These are phyloP conservation scores for Eubasilissa regina DNA, from an alignment of 1,140 invertebrate genomes.

Conservation along the genomic window DNA sequence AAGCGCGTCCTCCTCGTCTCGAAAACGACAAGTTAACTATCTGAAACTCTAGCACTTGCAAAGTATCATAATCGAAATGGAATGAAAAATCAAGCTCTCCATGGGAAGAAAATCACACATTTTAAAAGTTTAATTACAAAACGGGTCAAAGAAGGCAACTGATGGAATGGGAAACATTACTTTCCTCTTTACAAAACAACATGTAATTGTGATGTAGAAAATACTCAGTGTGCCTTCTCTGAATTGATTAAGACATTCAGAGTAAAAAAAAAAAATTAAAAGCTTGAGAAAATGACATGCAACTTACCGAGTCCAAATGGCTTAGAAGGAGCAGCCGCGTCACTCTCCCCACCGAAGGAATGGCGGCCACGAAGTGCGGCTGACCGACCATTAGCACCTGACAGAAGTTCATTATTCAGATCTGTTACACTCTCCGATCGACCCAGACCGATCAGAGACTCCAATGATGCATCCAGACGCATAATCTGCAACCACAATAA, in stretches of 20 bases:
- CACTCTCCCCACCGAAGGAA: conserved; percentile 72
- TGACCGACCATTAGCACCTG: conserved; percentile 61
- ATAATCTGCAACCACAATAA: conserved; percentile 76
- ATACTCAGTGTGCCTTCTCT: conserved; percentile 37
- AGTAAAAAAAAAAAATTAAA: conserved; percentile 34
- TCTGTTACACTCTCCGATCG: conserved; percentile 89
- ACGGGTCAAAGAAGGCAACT: conserved; percentile 38
- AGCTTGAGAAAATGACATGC: conserved; percentile 23
- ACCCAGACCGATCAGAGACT: conserved; percentile 79
- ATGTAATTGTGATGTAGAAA: not conserved
- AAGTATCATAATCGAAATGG: conserved; percentile 24
- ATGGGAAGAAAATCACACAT: conserved; percentile 7
- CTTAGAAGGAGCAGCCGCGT: conserved; percentile 75
- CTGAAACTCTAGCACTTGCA: conserved; percentile 17
- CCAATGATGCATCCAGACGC: conserved; percentile 84
- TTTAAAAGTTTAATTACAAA: conserved; percentile 10
- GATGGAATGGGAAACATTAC: not conserved
- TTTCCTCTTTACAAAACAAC: not conserved
- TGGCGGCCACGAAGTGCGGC: conserved; percentile 64
- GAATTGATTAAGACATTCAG: conserved; percentile 16
- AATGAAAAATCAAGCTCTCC: conserved; percentile 39
- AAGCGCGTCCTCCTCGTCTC: conserved; percentile 26
- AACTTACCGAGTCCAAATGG: conserved; percentile 85
- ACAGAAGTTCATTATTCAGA: conserved; percentile 76
- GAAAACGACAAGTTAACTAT: not conserved